A percentile compares a stretch with the other conserved stretches of the same genome.
Evolutionary conservation across 2,113 vertebrate species (phyloP).

Genomic region (Oreochromis aureus): DNA sequence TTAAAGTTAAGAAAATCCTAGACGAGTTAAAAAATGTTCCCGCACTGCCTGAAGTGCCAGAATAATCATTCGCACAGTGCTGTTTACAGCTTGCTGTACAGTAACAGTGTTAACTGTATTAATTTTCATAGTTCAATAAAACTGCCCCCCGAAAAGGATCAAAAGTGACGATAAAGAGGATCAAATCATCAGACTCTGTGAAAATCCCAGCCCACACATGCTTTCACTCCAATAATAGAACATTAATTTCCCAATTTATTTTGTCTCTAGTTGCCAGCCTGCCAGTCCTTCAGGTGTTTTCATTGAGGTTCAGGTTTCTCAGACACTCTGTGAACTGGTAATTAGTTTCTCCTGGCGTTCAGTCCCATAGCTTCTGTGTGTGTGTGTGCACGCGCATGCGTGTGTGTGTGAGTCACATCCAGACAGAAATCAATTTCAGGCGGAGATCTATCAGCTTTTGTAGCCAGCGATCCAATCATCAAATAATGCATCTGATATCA

Average conservation of each 20-base stretch:
- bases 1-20: not conserved
- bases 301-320: slow-evolving; percentile 55
- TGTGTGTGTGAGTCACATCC: slow-evolving; percentile 45
- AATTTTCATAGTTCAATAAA: slow-evolving; percentile 16
- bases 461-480: slow-evolving; percentile 68
- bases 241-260: slow-evolving; percentile 67
- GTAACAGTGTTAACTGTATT: not conserved
- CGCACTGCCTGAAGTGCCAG: not conserved
- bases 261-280: slow-evolving; percentile 44
- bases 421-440: slow-evolving; percentile 72
- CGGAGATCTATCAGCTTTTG: slow-evolving; percentile 69
- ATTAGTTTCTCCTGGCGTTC: slow-evolving; percentile 65
- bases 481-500: slow-evolving; percentile 71
- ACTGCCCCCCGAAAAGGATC: not conserved
- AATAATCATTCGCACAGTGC: not conserved
- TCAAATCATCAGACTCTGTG: slow-evolving; percentile 31
- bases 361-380: slow-evolving; percentile 18
- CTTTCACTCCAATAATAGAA: slow-evolving; percentile 51
- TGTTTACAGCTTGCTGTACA: not conserved
- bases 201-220: slow-evolving; percentile 22
- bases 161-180: slow-evolving; percentile 16
- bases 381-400: not conserved
- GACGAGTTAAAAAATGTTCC: not conserved
- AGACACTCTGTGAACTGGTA: slow-evolving; percentile 61
- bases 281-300: slow-evolving; percentile 67